Evolutionary conservation across 2,113 vertebrate species (phyloP), one percentile per base, ranked within the genome.

Genomic region (Mystacornis crossleyi): DNA sequence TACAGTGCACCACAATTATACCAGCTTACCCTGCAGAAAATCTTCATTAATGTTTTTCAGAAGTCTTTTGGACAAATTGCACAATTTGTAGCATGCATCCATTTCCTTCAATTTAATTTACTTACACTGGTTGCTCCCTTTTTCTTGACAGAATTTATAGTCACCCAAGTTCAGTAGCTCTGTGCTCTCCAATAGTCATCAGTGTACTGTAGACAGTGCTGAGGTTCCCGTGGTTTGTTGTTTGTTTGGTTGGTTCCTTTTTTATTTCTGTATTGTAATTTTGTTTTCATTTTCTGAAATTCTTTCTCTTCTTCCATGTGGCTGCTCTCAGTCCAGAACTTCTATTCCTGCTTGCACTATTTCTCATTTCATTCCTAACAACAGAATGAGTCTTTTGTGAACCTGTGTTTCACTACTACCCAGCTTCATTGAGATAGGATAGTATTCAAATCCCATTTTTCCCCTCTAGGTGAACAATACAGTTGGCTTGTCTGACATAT

Each of bases 61-160:
- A 97, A 92, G 42, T 73, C 86, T 94, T 50, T 71, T 86, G 66
- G 54, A 97, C 67, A 96, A 97, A 97, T 94, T 95, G 29, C 54
- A 64, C 67, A 25, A 84, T 95, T 95, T 97, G 60, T 47, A 83
- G 40, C 6, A 42, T 96, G 72, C 65, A 91, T 96, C 80, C 43
- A 40, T 96, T 98, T 96, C 33, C 45, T 96, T 92, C 80, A 94
- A 34, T 93, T 96, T 97, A 90, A 96, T 96, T 95, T 97, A 91
- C 88, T 97, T 92, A 74, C 23, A 38, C 50, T 62, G 81, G 60
- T 93, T 93, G 38, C 36, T 97, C 58, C 24, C 77, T 95, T 71
- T 92, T 96, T 97, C 81, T 89, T 94, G 93, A 33, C 45, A 97
- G 90, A 97, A 97, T 95, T 96, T 96, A 96, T 95, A 94, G 79